Percentiles rank a stretch among this genome's conserved stretches.
These are phyloP conservation scores for Kuschelorhynchus macadamiae DNA, from an alignment of 2,888 invertebrate genomes.

Conservation along the genomic window DNA sequence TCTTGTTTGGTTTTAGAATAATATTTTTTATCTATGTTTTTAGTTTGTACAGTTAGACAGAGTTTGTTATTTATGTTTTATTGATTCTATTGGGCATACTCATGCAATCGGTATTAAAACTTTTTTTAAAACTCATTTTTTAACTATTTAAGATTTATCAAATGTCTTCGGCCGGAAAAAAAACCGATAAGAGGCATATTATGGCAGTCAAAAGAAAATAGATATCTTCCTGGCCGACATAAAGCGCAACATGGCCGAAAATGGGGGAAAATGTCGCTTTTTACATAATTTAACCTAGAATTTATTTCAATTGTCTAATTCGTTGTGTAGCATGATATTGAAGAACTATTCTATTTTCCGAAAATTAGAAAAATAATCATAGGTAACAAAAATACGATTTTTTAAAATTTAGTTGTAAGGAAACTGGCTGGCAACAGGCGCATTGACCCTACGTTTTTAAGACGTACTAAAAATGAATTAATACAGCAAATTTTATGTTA, in stretches of 20 bases:
- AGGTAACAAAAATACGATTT: neutral
- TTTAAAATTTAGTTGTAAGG: neutral
- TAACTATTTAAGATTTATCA: neutral
- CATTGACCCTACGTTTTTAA: conserved; percentile 5
- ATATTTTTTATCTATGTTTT: neutral
- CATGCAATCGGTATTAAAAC: too few relatives aligned
- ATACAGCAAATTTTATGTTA: too few relatives aligned
- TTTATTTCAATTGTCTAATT: neutral
- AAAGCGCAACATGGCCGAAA: conserved; percentile 1
- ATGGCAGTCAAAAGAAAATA: neutral
- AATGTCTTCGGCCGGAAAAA: neutral
- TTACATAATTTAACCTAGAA: neutral
- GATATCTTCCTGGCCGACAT: conserved; percentile 1
- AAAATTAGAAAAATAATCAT: conserved; percentile 1
- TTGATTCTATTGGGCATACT: too few relatives aligned
- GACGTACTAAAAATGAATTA: neutral
- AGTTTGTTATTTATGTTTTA: too few relatives aligned
- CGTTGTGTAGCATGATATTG: neutral
- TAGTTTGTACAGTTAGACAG: neutral
- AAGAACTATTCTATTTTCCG: neutral
- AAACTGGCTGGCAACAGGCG: conserved; percentile 1
- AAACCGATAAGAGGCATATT: neutral
- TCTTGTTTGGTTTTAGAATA: neutral
- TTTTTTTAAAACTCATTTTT: neutral
- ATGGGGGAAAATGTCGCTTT: neutral